phyloP scores from a whole-genome alignment of 2,797 vertebrate species.

The Falco columbarius region DNA sequence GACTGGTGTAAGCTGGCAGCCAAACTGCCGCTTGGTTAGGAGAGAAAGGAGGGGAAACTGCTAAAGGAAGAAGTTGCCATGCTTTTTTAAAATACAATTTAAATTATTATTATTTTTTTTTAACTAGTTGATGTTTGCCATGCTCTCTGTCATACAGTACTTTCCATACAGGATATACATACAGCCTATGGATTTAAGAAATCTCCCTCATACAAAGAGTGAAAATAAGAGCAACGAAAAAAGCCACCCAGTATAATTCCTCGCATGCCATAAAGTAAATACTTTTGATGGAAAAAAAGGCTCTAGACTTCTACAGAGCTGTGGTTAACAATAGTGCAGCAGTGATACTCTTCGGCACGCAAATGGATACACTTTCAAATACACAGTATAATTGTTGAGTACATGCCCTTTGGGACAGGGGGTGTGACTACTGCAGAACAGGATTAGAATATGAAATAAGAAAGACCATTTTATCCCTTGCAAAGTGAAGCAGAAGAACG shows the following conservation, averaged over 20 bases:
- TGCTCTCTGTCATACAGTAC: not conserved
- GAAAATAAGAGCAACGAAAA: not conserved
- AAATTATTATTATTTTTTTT: not conserved
- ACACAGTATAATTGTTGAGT: not conserved
- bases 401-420: not conserved
- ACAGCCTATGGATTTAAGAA: not conserved
- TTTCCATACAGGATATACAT: not conserved
- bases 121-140: not conserved
- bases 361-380: not conserved
- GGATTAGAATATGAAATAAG: not conserved
- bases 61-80: not conserved
- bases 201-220: not conserved
- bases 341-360: not conserved
- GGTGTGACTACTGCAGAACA: not conserved
- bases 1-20: not conserved
- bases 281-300: not conserved
- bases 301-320: not conserved
- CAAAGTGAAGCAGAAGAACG: not conserved
- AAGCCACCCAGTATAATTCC: not conserved
- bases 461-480: not conserved
- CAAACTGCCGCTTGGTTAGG: rapidly evolving
- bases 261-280: not conserved
- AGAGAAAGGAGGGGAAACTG: not conserved
- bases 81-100: not conserved
- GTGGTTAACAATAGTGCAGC: not conserved